Base-by-base conservation (phyloP, 2,113 vertebrate species). In the Salvator merianae region DNA sequence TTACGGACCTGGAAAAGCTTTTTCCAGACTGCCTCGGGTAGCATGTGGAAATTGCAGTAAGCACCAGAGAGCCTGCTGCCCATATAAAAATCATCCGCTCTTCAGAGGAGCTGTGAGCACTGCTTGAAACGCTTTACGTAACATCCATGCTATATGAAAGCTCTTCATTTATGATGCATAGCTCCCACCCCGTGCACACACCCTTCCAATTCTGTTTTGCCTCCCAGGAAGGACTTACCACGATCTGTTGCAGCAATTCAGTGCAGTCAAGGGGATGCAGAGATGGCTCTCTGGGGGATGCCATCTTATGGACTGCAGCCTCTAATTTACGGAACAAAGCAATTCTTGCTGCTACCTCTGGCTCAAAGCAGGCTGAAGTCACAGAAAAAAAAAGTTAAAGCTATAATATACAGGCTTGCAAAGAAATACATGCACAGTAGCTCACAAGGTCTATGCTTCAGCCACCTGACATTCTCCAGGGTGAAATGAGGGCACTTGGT, bases 111-210 rank as follows among this genome's bases (percentile, higher is more conserved):
- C 55, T 43, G 18, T 14, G 53, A n/a, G 30, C 81, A 47, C 26
- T 43, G 20, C 59, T 34, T 32, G 40, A 70, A 53, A 26, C 9
- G 8, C 26, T n/a, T 50, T 74, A 47, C 12, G 13, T 75, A 66
- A 65, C 28, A 20, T 5, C 12, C 36, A 13, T 5, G 4, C 30
- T 65, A 47, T 12, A 62, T 10, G 22, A 43, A 43, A 14, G 24
- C 18, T 53, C 53, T 43, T 55, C 50, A 40, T 10, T 55, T 26
- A 10, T 1, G 1, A 22, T 2, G 1, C 20, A 1, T 70, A 75
- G 5, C 28, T 26, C 26, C 2, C 1, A 24, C 32, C 7, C 7
- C 30, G 4, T 1, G 5, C 28, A 3, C 12, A 3, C 16, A 20
- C 36, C 36, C 34, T 20, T 66, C 14, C 28, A 36, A n/a, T 24